Conservation (phyloP, 2,113 vertebrate species). For the Spizaetus ornatus region DNA sequence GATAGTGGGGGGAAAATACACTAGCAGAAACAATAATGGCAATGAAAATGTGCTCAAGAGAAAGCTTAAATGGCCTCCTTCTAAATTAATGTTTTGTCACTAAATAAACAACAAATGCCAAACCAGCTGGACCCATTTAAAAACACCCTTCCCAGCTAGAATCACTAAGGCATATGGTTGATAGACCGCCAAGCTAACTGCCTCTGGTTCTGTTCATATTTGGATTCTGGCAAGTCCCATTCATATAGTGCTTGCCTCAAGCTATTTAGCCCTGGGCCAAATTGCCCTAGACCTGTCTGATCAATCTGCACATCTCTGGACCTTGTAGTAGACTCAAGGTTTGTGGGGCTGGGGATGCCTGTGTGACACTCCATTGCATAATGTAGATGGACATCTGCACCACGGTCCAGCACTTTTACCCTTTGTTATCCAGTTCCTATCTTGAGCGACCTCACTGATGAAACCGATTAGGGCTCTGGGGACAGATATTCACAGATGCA, state of each 20-base stretch:
- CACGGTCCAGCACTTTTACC: neutral
- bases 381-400: neutral
- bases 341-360: neutral
- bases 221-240: neutral
- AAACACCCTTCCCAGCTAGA: neutral
- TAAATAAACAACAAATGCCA: slow-evolving; percentile 11
- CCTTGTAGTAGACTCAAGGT: neutral
- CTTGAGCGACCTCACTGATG: neutral
- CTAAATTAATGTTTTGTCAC: slow-evolving; percentile 2
- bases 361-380: neutral
- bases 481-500: neutral
- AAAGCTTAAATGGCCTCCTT: neutral
- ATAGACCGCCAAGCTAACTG: neutral
- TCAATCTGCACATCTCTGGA: neutral
- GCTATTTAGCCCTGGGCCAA: neutral
- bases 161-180: neutral
- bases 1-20: neutral
- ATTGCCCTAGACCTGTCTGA: neutral
- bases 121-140: neutral
- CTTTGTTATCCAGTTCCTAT: neutral
- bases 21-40: neutral
- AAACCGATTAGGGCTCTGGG: neutral
- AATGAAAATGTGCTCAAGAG: neutral
- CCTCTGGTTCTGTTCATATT: neutral
- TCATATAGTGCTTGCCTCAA: neutral